A percentile compares a stretch with the other conserved stretches of the same genome.
phyloP scores from a whole-genome alignment of 1,140 invertebrate species.

The Ceratina australensis region DNA sequence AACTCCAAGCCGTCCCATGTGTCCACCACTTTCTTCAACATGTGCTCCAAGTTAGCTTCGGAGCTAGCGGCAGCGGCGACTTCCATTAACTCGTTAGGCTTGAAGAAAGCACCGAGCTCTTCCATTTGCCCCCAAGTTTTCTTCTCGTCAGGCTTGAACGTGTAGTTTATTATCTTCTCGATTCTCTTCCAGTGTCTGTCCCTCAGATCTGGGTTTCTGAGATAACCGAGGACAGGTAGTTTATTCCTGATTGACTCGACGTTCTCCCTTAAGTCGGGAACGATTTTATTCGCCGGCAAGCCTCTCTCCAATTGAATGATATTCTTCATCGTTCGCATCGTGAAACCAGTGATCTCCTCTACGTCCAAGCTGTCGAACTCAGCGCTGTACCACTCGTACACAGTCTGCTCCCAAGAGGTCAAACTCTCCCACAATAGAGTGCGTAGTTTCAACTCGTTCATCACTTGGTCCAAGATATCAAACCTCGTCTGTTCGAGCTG shows the following conservation, averaged over 20 bases:
- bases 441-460: slow-evolving; percentile 88
- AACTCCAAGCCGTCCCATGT: slow-evolving; percentile 91
- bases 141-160: slow-evolving; percentile 84
- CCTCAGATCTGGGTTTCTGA: slow-evolving; percentile 87
- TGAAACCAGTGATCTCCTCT: slow-evolving; percentile 85
- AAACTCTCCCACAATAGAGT: slow-evolving; percentile 88
- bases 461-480: slow-evolving; percentile 88
- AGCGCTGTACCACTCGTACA: slow-evolving; percentile 82
- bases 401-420: slow-evolving; percentile 84
- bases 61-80: slow-evolving; percentile 91
- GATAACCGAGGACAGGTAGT: slow-evolving; percentile 86
- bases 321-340: slow-evolving; percentile 85
- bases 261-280: slow-evolving; percentile 86
- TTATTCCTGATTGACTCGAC: slow-evolving; percentile 89
- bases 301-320: slow-evolving; percentile 88
- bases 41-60: slow-evolving; percentile 88
- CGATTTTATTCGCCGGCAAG: slow-evolving; percentile 87
- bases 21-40: slow-evolving; percentile 91
- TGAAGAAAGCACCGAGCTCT: slow-evolving; percentile 86
- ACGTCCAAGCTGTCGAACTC: slow-evolving; percentile 86
- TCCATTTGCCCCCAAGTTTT: slow-evolving; percentile 85
- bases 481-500: slow-evolving; percentile 88
- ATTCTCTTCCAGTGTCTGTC: slow-evolving; percentile 91
- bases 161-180: slow-evolving; percentile 85
- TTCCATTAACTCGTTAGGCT: slow-evolving; percentile 87